Evolutionary conservation across 2,888 invertebrate species (phyloP), one percentile per base, ranked within the genome.

Genomic region (Ecliptopera silaceata): DNA sequence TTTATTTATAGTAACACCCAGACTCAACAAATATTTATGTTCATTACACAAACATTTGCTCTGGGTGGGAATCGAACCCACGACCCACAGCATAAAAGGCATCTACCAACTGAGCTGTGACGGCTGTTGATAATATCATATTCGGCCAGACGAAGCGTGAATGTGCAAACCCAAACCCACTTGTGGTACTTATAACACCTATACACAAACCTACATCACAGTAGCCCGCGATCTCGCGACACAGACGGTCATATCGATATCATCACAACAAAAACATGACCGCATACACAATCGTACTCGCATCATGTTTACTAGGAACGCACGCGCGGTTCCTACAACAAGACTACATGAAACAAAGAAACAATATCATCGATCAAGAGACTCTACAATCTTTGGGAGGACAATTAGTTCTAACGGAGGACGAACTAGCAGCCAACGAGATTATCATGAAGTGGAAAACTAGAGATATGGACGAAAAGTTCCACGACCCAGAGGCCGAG

Each of bases 371-470:
- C 1, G 66, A 79, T 11, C 79, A 84, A 48, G 94, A 94, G 73
- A 72, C 82, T 2, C 71, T 76, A 0, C 69, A 75, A 4, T 77
- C 88, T 0, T 68, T 94, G 0, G 94, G 94, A 0, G 90, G 91
- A 0, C 78, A 84, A 43, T 61, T 93, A 11, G 46, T 67, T 15
- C 75, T 94, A 0, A 88, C 74, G 10, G 65, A 80, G 0, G 81
- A 88, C 0, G 95, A 95, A 75, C 46, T 68, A 1, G 56, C 70
- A 11, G 94, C 90, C 0, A 94, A 94, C 65, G 71, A 88, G 3
- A 84, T 93, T 0, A 79, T 95, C 1, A 94, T 94, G 93, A 66
- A 70, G 4, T 90, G 83, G 53, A 95, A 95, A 69, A 63, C 74
- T 0, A 70, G 77, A 8, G 94, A 94, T 74, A 69, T 92, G 11